Evolutionary conservation across 1,140 invertebrate genomes (phyloP).

Genomic region (Apis mellifera): Amel_HAv3.1 CM009935.2:4127001-4127500

Average conservation of each 20-base stretch:
- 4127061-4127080: too few species aligned
- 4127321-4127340: background rate
- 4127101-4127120: background rate
- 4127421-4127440: conserved; percentile 17
- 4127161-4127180: too few species aligned
- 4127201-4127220: too few species aligned
- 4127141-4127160: too few species aligned
- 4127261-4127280: too few species aligned
- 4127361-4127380: conserved; percentile 52
- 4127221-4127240: too few species aligned
- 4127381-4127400: conserved; percentile 47
- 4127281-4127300: conserved; percentile 28
- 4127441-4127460: conserved; percentile 32
- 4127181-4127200: too few species aligned
- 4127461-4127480: background rate
- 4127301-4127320: background rate
- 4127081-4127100: conserved; percentile 14
- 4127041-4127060: too few species aligned
- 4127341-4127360: conserved; percentile 39
- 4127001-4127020: too few species aligned
- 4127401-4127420: conserved; percentile 61
- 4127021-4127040: too few species aligned
- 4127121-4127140: too few species aligned
- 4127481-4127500: background rate
- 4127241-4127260: too few species aligned